Base-by-base conservation (phyloP, 2,113 vertebrate genomes). In the Turnix velox region DNA sequence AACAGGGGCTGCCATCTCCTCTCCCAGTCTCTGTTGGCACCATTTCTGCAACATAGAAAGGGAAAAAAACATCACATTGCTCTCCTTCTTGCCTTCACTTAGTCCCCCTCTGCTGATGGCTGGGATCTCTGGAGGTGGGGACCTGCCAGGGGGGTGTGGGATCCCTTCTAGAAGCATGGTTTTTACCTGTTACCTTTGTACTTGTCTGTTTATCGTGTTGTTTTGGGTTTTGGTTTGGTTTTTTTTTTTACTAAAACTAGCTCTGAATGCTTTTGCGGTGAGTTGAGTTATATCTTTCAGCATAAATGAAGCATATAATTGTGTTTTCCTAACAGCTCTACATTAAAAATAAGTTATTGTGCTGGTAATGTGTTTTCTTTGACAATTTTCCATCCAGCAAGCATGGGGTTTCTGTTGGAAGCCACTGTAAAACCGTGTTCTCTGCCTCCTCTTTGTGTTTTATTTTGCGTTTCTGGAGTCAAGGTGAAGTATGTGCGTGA, bases 301-400 rank as follows among this genome's bases (percentile, higher is more conserved):
- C 86, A 73, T 79, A 96, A 94, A 81, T 77, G 92, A 97, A 95
- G 93, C 97, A 94, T 94, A 93, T 96, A 94, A 96, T 97, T 96
- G 94, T 94, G 90, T 97, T 96, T 97, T 95, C 90, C 73, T 95
- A 96, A 93, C 85, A 93, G 85, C 73, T 84, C 28, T 69, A 62
- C 88, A 87, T 95, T 96, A 96, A 90, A 97, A 95, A 87, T 68
- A 97, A 95, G 96, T 94, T 96, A 79, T 27, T 42, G 74, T 94
- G 90, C 76, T 65, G 76, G 51, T 87, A 89, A 94, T 95, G 95
- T 73, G 28, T 94, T 95, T 93, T 92, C 84, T 62, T 71, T 92
- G 90, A 87, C 77, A 33, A 31, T 95, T 95, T 96, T 92, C 89
- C 71, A 78, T 94, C 84, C 91, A 46, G 87, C 23, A 5, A 82